These are phyloP conservation scores for Diachasma alloeum DNA, from an alignment of 1,140 invertebrate species.

Conservation along the genomic window DNA sequence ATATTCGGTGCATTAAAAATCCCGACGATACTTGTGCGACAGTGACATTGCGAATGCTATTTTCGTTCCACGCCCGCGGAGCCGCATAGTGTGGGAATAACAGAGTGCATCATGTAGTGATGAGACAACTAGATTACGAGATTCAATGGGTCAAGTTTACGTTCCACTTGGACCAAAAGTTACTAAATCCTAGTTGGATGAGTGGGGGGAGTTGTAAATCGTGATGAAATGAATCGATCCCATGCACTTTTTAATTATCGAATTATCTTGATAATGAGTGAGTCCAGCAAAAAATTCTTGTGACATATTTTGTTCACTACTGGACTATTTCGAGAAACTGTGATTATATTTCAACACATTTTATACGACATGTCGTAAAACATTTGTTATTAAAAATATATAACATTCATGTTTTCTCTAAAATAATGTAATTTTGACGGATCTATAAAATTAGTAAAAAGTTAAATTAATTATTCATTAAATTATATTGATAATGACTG, in stretches of 20 bases:
- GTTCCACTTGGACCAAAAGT: not conserved
- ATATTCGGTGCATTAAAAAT: not conserved
- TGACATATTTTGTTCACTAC: too few species aligned
- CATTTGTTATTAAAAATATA: too few species aligned
- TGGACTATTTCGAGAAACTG: too few species aligned
- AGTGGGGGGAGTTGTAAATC: not conserved
- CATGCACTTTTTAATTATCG: not conserved
- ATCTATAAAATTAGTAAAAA: too few species aligned
- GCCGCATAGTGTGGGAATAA: not conserved
- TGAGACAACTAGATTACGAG: not conserved
- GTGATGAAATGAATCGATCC: not conserved
- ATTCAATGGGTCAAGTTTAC: not conserved
- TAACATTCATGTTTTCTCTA: too few species aligned
- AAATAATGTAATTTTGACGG: too few species aligned
- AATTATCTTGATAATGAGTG: too few species aligned
- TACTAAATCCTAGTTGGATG: not conserved
- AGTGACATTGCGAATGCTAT: slow-evolving; percentile 1
- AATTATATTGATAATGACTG: too few species aligned
- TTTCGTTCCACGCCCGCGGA: not conserved
- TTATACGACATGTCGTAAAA: too few species aligned
- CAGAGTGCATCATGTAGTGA: not conserved
- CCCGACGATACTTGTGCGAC: not conserved
- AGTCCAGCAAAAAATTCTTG: too few species aligned
- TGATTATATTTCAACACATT: too few species aligned
- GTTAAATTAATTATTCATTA: too few species aligned